Percentiles rank a stretch among this genome's conserved stretches.
These are phyloP conservation scores for Microtus montanus DNA, from an alignment of 2,113 vertebrate species.

Conservation along the genomic window DNA sequence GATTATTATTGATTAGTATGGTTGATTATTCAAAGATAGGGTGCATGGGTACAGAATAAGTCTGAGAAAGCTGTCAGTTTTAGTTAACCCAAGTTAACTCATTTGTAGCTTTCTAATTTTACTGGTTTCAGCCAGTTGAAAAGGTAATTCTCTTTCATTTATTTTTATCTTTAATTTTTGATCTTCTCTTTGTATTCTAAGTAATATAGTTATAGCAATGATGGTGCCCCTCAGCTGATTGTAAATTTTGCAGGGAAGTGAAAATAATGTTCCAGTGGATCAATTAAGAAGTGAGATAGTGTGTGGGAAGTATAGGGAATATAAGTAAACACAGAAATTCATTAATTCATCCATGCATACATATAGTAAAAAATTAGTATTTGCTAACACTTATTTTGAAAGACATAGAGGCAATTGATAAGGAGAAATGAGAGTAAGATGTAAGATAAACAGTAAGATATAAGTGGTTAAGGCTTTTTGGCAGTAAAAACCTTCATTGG, in stretches of 20 bases:
- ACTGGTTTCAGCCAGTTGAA: neutral
- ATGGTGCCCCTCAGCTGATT: neutral
- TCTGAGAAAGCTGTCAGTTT: neutral
- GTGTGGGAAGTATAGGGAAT: neutral
- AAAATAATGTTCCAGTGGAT: neutral
- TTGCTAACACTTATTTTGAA: neutral
- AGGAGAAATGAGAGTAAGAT: neutral
- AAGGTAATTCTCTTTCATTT: neutral
- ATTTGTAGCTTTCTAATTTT: slow-evolving; percentile 19
- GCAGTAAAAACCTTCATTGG: neutral
- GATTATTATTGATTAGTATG: neutral
- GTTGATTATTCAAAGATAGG: neutral
- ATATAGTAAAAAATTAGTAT: neutral
- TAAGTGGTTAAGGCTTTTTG: neutral
- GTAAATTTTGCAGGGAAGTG: neutral
- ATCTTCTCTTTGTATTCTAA: neutral
- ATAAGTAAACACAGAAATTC: neutral
- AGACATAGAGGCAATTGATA: neutral
- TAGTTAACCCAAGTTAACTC: neutral
- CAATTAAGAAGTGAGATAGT: neutral
- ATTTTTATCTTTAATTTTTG: neutral
- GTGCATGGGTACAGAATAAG: neutral
- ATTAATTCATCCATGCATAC: neutral
- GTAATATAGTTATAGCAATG: neutral
- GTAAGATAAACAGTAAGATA: neutral